These are phyloP conservation scores for Mohoua ochrocephala DNA, from an alignment of 2,113 vertebrate genomes.

Conservation along the genomic window DNA sequence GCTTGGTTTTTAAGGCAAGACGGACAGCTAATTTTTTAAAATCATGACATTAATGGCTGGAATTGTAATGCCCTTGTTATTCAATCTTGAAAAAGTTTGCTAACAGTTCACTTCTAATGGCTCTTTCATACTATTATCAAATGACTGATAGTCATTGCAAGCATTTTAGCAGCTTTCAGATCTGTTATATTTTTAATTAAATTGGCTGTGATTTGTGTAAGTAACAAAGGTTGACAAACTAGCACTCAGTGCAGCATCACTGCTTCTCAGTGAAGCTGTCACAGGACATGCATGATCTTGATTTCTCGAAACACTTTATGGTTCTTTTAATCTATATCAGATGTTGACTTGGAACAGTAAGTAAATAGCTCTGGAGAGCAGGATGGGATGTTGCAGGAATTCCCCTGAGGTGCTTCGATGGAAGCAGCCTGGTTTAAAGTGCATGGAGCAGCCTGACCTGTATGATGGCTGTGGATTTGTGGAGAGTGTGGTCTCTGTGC, in stretches of 20 bases:
- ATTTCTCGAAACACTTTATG: slow-evolving; percentile 57
- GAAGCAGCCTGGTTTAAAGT: neutral
- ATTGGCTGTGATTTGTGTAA: slow-evolving; percentile 72
- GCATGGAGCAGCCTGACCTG: neutral
- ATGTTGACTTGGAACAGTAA: slow-evolving; percentile 23
- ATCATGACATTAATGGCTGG: slow-evolving; percentile 62
- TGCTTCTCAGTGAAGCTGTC: slow-evolving; percentile 47
- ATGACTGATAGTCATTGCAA: slow-evolving; percentile 69
- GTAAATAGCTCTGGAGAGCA: neutral
- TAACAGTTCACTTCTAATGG: slow-evolving; percentile 51
- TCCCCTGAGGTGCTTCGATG: neutral
- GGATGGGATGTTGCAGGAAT: neutral
- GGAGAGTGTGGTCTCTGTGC: neutral
- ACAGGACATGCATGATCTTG: slow-evolving; percentile 30
- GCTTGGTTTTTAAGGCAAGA: slow-evolving; percentile 57
- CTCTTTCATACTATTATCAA: slow-evolving; percentile 62
- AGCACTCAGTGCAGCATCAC: neutral
- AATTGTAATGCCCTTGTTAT: slow-evolving; percentile 64
- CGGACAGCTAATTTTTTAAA: slow-evolving; percentile 58
- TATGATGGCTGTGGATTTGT: neutral
- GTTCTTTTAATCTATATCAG: slow-evolving; percentile 25
- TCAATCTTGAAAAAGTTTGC: slow-evolving; percentile 54
- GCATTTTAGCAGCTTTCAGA: slow-evolving; percentile 68
- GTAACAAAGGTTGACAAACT: slow-evolving; percentile 72
- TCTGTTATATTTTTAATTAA: slow-evolving; percentile 79